Evolutionary conservation across 2,113 vertebrate species (phyloP).

Genomic region (Neomonachus schauinslandi): DNA sequence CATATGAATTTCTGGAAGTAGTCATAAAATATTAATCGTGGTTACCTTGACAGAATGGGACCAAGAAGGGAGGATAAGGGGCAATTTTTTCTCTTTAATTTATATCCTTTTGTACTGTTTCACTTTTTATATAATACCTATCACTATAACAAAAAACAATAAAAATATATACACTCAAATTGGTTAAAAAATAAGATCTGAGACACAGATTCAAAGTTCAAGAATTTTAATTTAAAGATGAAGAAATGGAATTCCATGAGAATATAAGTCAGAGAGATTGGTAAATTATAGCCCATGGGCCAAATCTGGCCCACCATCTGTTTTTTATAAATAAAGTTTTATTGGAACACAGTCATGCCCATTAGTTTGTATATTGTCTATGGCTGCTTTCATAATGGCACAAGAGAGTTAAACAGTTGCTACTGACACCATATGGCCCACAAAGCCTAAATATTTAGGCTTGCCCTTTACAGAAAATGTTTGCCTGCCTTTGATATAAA

Average conservation of each 20-base stretch:
- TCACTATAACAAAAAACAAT: neutral
- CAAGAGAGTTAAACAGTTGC: neutral
- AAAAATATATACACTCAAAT: neutral
- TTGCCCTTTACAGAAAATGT: neutral
- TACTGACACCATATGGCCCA: neutral
- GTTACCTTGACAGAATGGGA: neutral
- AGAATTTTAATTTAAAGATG: conserved; percentile 6
- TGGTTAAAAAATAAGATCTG: neutral
- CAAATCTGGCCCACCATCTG: neutral
- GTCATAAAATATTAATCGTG: neutral
- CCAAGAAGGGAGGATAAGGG: neutral
- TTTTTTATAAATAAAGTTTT: conserved; percentile 35
- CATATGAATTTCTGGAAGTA: neutral
- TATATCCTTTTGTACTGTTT: neutral
- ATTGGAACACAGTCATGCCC: neutral
- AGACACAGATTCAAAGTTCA: neutral
- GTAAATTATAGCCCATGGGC: neutral
- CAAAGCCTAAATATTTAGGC: neutral
- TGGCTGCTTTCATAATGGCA: neutral
- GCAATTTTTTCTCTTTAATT: neutral
- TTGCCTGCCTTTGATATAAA: neutral
- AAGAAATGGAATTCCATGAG: neutral
- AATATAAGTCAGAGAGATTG: neutral
- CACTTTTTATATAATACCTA: neutral
- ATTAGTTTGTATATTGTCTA: neutral